Percentiles rank a stretch among this genome's conserved stretches.
Conservation (phyloP, 2,113 vertebrate genomes). For the Haemorhous mexicanus region DNA sequence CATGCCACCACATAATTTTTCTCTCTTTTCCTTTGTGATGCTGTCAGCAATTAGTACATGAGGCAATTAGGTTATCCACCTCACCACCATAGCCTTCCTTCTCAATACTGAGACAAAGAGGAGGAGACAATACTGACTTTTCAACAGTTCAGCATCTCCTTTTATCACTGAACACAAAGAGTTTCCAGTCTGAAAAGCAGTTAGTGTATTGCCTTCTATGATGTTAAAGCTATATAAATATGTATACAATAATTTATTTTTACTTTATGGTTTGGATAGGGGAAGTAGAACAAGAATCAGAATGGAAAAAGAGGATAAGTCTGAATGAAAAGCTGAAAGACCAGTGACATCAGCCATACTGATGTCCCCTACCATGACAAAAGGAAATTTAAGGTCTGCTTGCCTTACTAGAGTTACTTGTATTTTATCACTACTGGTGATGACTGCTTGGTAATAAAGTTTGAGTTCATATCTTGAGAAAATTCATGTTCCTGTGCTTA, state of each 20-base stretch:
- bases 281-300: background rate
- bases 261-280: background rate
- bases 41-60: background rate
- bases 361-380: background rate
- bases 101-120: background rate
- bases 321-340: background rate
- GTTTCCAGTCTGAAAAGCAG: background rate
- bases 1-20: background rate
- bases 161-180: background rate
- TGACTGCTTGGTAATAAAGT: background rate
- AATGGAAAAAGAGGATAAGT: background rate
- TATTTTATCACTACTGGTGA: background rate
- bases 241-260: background rate
- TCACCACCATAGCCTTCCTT: background rate
- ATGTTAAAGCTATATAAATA: background rate
- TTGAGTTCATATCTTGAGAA: background rate
- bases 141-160: background rate
- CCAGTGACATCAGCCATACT: background rate
- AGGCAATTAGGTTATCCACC: background rate
- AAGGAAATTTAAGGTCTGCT: background rate
- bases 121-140: background rate
- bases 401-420: background rate
- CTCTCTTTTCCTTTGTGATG: background rate
- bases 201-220: background rate
- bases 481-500: background rate